Evolutionary conservation across 2,888 invertebrate species (phyloP).

Genomic region (Tenodera sinensis): DNA sequence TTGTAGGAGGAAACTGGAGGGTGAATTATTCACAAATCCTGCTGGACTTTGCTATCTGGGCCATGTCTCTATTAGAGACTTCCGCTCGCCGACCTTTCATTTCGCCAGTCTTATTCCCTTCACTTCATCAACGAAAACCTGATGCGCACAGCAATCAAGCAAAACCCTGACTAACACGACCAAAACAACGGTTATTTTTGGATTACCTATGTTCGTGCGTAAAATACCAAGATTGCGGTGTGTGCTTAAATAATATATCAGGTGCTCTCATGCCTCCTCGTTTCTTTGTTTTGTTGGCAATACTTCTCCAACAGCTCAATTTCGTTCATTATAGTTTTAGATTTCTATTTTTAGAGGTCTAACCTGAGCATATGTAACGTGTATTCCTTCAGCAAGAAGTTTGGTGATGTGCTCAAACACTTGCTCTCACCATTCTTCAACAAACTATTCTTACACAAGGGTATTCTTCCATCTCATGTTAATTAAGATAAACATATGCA

Average conservation of each 20-base stretch:
- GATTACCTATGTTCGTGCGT: neutral
- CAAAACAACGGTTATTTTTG: neutral
- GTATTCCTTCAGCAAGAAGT: too few species aligned
- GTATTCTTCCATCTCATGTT: too few species aligned
- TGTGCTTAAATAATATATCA: neutral
- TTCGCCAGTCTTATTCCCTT: neutral
- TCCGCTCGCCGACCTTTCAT: neutral
- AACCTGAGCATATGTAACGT: too few species aligned
- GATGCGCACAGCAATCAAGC: neutral
- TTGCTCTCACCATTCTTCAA: too few species aligned
- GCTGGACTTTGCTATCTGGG: neutral
- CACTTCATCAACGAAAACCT: neutral
- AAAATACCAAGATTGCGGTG: neutral
- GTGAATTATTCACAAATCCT: neutral
- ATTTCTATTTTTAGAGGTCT: neutral
- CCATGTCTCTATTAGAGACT: neutral
- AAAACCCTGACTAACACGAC: neutral
- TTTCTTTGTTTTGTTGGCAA: neutral
- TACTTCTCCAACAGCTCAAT: neutral
- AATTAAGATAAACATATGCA: too few species aligned
- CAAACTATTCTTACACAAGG: too few species aligned
- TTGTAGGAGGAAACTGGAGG: neutral
- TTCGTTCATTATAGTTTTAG: neutral
- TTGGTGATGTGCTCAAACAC: too few species aligned
- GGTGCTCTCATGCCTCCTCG: neutral